Evolutionary conservation across 2,113 vertebrate species (phyloP).

Genomic region (Hippopotamus amphibius): DNA sequence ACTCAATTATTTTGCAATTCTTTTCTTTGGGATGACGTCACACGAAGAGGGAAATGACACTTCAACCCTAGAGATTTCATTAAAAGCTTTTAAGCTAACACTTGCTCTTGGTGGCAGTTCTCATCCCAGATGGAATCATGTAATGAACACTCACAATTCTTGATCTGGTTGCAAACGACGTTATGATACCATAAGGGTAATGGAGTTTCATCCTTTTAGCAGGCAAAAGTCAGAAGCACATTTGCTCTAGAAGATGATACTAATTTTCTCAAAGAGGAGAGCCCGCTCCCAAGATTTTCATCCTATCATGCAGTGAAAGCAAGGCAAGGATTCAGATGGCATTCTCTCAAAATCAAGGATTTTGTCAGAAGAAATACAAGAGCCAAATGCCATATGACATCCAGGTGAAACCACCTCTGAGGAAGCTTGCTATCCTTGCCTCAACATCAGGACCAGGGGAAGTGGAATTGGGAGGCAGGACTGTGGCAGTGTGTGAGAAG

Average conservation of each 20-base stretch:
- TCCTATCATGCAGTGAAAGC: neutral
- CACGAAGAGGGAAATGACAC: neutral
- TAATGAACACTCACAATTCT: neutral
- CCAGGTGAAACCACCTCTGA: neutral
- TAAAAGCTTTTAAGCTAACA: constrained; percentile 58
- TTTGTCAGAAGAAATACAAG: constrained; percentile 11
- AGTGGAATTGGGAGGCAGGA: neutral
- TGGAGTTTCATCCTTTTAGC: neutral
- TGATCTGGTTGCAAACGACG: neutral
- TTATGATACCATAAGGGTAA: neutral
- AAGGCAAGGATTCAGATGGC: neutral
- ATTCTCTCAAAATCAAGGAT: constrained; percentile 19
- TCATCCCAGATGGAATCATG: neutral
- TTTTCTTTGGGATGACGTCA: constrained; percentile 27
- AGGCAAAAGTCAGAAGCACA: constrained; percentile 12
- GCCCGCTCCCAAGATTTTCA: neutral
- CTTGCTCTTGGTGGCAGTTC: neutral
- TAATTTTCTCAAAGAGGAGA: constrained; percentile 57
- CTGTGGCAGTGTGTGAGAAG: rapidly evolving
- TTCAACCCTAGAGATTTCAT: constrained; percentile 2
- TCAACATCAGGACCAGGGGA: neutral
- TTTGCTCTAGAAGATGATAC: constrained; percentile 53
- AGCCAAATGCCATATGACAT: neutral
- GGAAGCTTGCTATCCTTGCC: neutral
- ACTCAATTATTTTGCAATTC: neutral